These are phyloP conservation scores for Charadrius vociferus DNA, from an alignment of 2,113 vertebrate species.

Conservation along the genomic window DNA sequence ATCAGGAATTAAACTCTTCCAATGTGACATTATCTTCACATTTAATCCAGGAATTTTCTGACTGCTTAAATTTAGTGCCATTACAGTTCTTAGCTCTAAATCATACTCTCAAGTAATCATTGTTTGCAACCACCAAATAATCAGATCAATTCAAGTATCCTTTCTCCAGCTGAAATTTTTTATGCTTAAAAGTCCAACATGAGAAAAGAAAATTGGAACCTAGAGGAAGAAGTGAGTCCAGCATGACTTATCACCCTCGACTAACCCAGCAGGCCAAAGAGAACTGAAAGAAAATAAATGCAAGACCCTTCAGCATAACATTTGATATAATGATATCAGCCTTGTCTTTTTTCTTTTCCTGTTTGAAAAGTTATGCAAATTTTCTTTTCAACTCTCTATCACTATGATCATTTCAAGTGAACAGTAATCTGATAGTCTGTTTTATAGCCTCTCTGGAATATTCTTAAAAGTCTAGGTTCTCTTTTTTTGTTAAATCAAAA, in stretches of 20 bases:
- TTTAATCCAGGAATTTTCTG: neutral
- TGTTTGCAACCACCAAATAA: neutral
- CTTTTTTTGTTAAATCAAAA: neutral
- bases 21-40: neutral
- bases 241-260: neutral
- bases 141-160: neutral
- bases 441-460: neutral
- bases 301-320: neutral
- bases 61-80: neutral
- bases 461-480: neutral
- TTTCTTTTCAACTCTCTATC: constrained; percentile 8
- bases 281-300: neutral
- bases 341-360: neutral
- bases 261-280: neutral
- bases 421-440: neutral
- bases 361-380: constrained; percentile 2
- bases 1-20: neutral
- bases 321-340: neutral
- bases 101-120: neutral
- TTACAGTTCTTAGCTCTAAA: neutral
- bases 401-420: neutral
- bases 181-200: neutral
- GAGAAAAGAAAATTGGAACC: neutral
- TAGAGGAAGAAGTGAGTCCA: neutral
- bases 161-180: neutral